Percentiles rank a stretch among this genome's conserved stretches.
phyloP scores from a whole-genome alignment of 2,888 invertebrate species.

The Heteromyza rotundicornis region DNA sequence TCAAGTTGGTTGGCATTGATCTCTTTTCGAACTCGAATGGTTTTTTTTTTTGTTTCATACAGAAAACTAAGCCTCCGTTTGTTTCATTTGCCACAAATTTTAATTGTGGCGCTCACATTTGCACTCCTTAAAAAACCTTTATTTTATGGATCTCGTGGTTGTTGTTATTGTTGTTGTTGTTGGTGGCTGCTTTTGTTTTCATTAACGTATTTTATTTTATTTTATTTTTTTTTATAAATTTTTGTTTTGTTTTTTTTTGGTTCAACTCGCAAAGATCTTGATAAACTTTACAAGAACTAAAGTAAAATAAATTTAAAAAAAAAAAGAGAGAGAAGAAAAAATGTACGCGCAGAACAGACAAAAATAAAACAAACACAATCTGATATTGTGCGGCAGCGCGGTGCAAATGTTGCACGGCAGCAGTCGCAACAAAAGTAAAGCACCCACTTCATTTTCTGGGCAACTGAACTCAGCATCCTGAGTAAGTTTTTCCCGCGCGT shows the following conservation, averaged over 20 bases:
- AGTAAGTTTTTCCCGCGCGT: no score
- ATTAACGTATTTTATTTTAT: background rate
- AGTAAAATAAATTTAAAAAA: background rate
- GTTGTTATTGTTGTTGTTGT: no score
- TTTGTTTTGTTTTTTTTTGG: background rate
- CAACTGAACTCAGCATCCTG: no score
- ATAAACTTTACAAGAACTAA: background rate
- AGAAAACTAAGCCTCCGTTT: background rate
- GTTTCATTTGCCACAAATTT: slow-evolving; percentile 1
- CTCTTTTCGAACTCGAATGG: background rate
- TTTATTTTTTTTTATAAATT: slow-evolving; percentile 1
- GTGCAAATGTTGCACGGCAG: slow-evolving; percentile 31
- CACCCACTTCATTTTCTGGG: background rate
- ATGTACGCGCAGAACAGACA: background rate
- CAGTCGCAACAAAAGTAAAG: slow-evolving; percentile 7
- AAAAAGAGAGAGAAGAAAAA: no score
- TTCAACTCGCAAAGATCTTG: background rate
- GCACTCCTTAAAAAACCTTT: background rate
- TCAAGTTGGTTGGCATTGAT: slow-evolving; percentile 5
- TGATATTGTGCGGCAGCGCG: slow-evolving; percentile 31
- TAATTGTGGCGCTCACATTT: slow-evolving; percentile 7
- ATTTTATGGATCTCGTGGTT: background rate
- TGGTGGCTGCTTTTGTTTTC: background rate
- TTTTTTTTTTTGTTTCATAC: background rate
- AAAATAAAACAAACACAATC: slow-evolving; percentile 29